Evolutionary conservation across 2,888 invertebrate species (phyloP), one percentile per base, ranked within the genome.

Genomic region (Andrena trimmerana): DNA sequence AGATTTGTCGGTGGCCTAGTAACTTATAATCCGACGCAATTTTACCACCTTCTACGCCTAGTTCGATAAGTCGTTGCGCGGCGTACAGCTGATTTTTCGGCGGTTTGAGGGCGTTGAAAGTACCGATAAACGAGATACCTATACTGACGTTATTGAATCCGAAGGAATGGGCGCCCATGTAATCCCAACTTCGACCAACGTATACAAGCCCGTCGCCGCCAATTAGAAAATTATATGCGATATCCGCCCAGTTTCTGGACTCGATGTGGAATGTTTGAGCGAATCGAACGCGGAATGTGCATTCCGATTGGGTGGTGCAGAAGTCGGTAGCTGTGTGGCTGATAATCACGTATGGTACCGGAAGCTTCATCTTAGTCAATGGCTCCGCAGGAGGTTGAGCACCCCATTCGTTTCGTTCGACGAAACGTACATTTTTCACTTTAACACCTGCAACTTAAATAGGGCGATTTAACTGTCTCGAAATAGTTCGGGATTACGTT

Each of bases 201-300:
- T 97, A 97, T 0, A 96, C 96, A 8, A 95, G 95, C 0, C 97
- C 97, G 90, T 97, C 97, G 4, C 97, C 97, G 0, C 97, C 97
- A 2, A 98, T 95, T 2, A 98, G 93, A 88, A 97, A 98, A 91
- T 97, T 98, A 92, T 97, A 97, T 0, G 95, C 96, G 31, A 97
- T 97, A 90, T 97, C 97, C 78, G 94, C 95, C 95, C 96, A 96
- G 0, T 94, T 92, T 75, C 93, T 94, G 27, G 95, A 95, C 87
- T 97, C 96, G 50, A 97, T 96, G 92, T 97, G 97, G 71, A 87
- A 90, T 0, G 89, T 91, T 70, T 93, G 93, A 3, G 90, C 89
- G 13, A 83, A 33, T 42, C 92, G 88, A 0, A 93, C 93, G 5
- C 80, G 86, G 0, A 86, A 76, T 1, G 88, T 84, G 42, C 93